A percentile compares a stretch with the other conserved stretches of the same genome.
Conservation (phyloP, 2,888 invertebrate species). For the Pollenia amentaria region DNA sequence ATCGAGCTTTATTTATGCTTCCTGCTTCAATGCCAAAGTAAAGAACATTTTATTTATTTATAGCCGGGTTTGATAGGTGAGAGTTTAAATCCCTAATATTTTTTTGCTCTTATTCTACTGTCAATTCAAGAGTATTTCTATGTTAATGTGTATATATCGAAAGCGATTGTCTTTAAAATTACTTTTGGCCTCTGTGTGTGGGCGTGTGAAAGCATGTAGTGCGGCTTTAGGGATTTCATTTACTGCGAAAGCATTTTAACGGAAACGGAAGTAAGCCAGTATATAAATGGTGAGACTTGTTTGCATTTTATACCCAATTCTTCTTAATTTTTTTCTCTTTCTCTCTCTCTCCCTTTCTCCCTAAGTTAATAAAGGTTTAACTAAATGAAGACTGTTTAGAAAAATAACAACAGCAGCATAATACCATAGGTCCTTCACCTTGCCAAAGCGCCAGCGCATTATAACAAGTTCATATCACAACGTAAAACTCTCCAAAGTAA, state of each 20-base stretch:
- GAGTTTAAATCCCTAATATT: not conserved
- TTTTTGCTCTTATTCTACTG: not conserved
- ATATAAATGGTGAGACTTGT: slow-evolving; percentile 19
- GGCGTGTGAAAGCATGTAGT: not conserved
- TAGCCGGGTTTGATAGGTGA: too few relatives aligned
- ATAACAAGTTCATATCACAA: not conserved
- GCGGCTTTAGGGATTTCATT: slow-evolving; percentile 5
- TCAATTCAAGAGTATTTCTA: too few relatives aligned
- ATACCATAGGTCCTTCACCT: slow-evolving; percentile 32
- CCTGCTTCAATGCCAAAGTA: too few relatives aligned
- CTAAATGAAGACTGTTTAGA: slow-evolving; percentile 39
- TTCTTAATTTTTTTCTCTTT: not conserved
- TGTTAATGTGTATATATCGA: not conserved
- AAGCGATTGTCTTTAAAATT: slow-evolving; percentile 43
- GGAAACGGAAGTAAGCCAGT: slow-evolving; percentile 40
- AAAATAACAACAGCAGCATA: not conserved
- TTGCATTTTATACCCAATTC: slow-evolving; percentile 4
- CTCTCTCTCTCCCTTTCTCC: not conserved
- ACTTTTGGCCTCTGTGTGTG: slow-evolving; percentile 24
- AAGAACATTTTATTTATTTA: too few relatives aligned
- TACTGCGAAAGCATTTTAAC: slow-evolving; percentile 11
- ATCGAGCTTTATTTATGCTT: too few relatives aligned
- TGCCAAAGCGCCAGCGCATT: not conserved
- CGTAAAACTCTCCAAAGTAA: slow-evolving; percentile 52
- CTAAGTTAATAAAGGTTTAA: slow-evolving; percentile 20